Conservation (phyloP, 2,888 invertebrate genomes). For the Psylliodes chrysocephalus region DNA sequence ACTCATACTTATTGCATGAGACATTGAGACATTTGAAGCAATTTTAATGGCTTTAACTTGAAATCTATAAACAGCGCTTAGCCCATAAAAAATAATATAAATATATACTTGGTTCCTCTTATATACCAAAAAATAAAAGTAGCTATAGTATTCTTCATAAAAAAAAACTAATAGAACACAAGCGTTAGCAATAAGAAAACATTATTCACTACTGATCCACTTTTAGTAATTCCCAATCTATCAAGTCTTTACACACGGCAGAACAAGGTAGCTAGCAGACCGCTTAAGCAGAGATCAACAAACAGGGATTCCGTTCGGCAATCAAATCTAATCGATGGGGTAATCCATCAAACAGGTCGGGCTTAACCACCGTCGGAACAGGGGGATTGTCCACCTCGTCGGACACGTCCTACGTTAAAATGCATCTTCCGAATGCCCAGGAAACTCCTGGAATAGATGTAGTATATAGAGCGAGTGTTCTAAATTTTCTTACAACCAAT, state of each 20-base stretch:
- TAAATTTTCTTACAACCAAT: too few species aligned
- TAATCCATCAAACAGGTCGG: constrained; percentile 64
- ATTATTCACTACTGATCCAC: too few species aligned
- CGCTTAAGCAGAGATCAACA: constrained; percentile 46
- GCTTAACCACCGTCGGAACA: constrained; percentile 51
- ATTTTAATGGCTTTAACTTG: too few species aligned
- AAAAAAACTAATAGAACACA: too few species aligned
- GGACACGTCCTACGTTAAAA: constrained; percentile 47
- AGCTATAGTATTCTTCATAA: too few species aligned
- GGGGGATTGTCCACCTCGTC: constrained; percentile 50
- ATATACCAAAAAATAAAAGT: too few species aligned
- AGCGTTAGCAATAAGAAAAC: too few species aligned
- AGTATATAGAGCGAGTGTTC: not conserved
- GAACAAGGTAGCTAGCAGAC: not conserved
- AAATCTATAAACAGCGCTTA: too few species aligned
- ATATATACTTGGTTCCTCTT: too few species aligned
- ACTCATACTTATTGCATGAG: too few species aligned
- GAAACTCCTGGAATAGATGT: not conserved
- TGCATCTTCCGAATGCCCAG: constrained; percentile 25
- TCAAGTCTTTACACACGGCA: not conserved
- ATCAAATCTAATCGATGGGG: constrained; percentile 65
- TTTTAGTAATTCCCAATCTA: not conserved
- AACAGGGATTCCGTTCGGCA: constrained; percentile 56
- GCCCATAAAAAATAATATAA: too few species aligned
- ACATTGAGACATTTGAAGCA: too few species aligned